Evolutionary conservation across 2,888 invertebrate genomes (phyloP), one percentile per base, ranked within the genome.

Genomic region (Spisula subtruncata): DNA sequence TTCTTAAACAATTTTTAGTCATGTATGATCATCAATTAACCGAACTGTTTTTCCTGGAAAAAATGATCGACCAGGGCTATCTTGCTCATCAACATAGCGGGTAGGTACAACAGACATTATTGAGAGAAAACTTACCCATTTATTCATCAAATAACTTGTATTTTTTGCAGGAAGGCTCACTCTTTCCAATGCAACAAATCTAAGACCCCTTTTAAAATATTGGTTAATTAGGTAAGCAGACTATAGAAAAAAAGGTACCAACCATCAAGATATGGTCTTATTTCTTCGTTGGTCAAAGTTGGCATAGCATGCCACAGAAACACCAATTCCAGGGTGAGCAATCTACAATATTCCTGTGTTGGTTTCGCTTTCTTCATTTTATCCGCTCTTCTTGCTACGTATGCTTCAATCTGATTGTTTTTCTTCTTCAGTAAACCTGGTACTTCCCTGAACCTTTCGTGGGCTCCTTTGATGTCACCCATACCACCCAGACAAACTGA

Each of bases 271-370:
- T 95, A 95, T 12, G 93, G 95, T 84, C 92, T 85, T 10, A 96
- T 91, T 87, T 95, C 95, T 1, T 94, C 94, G 18, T 89, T 86
- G 4, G 94, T 94, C 88, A 96, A 95, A 0, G 94, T 95, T 6
- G 98, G 97, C 93, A 98, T 96, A 18, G 98, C 97, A 94, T 98
- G 98, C 98, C 98, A 98, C 81, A 98, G 96, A 94, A 98, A 98
- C 56, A 98, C 97, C 95, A 98, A 97, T 96, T 98, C 98, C 94
- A 97, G 97, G 32, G 97, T 97, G 83, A 98, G 97, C 87, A 98
- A 96, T 91, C 97, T 97, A 96, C 97, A 98, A 95, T 97, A 95
- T 85, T 96, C 95, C 91, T 95, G 94, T 6, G 95, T 95, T 12
- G 96, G 95, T 12, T 94, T 90, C n/a, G 94, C 89, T 92, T 97